Conservation (phyloP, 2,113 vertebrate species). For the Anguilla rostrata region DNA sequence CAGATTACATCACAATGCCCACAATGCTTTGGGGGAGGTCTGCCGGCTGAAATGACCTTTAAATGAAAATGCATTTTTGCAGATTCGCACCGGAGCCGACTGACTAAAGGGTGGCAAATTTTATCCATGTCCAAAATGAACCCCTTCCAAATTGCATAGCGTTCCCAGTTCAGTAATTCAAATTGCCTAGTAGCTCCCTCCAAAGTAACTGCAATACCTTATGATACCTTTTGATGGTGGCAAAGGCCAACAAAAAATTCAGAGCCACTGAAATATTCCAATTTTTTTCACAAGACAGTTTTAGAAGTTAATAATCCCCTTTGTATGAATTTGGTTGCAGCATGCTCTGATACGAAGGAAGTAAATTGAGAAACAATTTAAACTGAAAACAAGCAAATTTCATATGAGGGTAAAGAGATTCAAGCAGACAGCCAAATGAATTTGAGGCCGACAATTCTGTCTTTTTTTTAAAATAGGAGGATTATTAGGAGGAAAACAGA, state of each 20-base stretch:
- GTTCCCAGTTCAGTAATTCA: neutral
- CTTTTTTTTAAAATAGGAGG: neutral
- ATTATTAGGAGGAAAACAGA: neutral
- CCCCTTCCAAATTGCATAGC: no score
- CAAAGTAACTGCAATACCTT: neutral
- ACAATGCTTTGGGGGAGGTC: neutral
- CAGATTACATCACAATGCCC: neutral
- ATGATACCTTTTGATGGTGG: neutral
- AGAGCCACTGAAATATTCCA: neutral
- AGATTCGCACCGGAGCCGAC: neutral
- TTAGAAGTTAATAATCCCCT: no score
- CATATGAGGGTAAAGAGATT: neutral
- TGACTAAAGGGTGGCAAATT: neutral
- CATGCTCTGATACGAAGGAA: neutral
- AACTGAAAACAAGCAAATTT: neutral
- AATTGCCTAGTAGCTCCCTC: neutral
- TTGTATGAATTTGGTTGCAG: neutral
- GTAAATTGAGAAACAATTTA: neutral
- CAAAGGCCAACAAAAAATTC: neutral
- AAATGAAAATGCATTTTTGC: neutral
- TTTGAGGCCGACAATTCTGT: neutral
- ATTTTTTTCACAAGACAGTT: no score
- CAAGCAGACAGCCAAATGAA: neutral
- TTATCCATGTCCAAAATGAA: neutral
- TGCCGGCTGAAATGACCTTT: neutral